Percentiles rank a stretch among this genome's conserved stretches.
Evolutionary conservation across 2,797 vertebrate species (phyloP).

Genomic region (Ceryle rudis): DNA sequence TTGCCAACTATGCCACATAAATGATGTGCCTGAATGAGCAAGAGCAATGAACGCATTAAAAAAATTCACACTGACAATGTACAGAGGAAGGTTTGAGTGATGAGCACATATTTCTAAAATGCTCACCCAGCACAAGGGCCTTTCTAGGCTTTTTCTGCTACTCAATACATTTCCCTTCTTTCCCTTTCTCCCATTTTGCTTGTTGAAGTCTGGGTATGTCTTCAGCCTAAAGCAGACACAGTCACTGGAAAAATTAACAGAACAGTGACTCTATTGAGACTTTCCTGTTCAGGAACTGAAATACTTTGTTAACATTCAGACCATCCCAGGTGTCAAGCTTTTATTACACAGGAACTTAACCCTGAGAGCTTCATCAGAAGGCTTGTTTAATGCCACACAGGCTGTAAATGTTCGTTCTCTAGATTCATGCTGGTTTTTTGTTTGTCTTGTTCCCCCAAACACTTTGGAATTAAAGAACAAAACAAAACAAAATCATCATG

Average conservation of each 20-base stretch:
- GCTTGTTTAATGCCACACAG: not conserved
- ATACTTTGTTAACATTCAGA: not conserved
- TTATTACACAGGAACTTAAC: not conserved
- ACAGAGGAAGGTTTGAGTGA: slow-evolving; percentile 76
- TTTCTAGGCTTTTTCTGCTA: not conserved
- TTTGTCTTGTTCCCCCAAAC: not conserved
- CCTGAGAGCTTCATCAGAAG: not conserved
- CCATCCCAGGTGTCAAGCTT: not conserved
- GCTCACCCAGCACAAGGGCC: slow-evolving; percentile 55
- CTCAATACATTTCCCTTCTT: slow-evolving; percentile 26
- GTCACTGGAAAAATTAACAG: not conserved
- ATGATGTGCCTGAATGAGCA: slow-evolving; percentile 84
- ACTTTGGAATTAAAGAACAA: not conserved
- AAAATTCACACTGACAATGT: slow-evolving; percentile 77
- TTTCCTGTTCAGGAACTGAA: not conserved
- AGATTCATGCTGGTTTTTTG: not conserved
- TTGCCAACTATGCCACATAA: slow-evolving; percentile 86
- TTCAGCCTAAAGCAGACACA: slow-evolving; percentile 10
- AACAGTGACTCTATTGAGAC: not conserved
- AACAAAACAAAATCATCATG: not conserved
- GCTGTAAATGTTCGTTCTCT: not conserved
- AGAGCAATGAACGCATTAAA: slow-evolving; percentile 80
- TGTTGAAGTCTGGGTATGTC: not conserved
- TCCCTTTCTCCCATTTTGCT: not conserved
- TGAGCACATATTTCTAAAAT: slow-evolving; percentile 75